Conservation (phyloP, 2,888 invertebrate species). For the Cryptophagus acutangulus region DNA sequence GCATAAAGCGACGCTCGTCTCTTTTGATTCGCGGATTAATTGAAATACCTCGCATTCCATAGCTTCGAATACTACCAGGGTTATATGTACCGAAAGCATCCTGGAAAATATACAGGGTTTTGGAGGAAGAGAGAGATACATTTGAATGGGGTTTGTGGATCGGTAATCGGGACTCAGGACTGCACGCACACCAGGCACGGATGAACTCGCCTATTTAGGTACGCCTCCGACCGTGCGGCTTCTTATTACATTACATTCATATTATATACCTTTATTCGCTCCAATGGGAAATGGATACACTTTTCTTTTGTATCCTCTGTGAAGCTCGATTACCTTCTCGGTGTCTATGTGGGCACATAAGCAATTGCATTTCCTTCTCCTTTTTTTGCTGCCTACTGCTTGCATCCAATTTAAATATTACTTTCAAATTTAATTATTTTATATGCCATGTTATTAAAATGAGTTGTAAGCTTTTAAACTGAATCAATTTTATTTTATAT, state of each 20-base stretch:
- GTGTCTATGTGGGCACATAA: too few species aligned
- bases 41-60: constrained; percentile 50
- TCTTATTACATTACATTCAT: constrained; percentile 4
- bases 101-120: constrained; percentile 32
- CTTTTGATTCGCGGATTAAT: constrained; percentile 51
- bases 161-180: too few species aligned
- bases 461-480: too few species aligned
- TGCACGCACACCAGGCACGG: neutral
- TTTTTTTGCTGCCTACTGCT: too few species aligned
- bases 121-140: constrained; percentile 32
- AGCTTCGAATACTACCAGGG: constrained; percentile 38
- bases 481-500: too few species aligned
- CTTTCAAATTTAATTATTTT: too few species aligned
- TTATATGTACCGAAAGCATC: constrained; percentile 36
- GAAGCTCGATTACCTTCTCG: too few species aligned
- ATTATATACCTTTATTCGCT: constrained; percentile 5
- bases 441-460: too few species aligned
- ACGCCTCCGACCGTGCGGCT: constrained; percentile 7
- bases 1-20: constrained; percentile 35
- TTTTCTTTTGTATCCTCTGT: constrained; percentile 3
- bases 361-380: neutral
- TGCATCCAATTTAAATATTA: too few species aligned
- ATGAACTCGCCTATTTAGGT: constrained; percentile 8
- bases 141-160: constrained; percentile 18
- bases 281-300: constrained; percentile 6